Evolutionary conservation across 2,797 vertebrate species (phyloP).

Genomic region (Heliangelus exortis): DNA sequence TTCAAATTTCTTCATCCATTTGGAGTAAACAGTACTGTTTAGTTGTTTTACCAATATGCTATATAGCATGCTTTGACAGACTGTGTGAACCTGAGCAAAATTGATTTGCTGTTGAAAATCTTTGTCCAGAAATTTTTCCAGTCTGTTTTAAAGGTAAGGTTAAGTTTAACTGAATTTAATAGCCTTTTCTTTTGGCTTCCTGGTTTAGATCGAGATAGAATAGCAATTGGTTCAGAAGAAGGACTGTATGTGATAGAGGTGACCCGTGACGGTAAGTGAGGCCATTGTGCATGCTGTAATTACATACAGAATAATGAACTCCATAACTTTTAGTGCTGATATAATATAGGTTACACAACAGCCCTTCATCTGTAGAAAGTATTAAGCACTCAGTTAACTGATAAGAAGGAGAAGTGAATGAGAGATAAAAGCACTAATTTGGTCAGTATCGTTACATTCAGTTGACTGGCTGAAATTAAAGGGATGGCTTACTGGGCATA

Average conservation of each 20-base stretch:
- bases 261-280: slow-evolving; percentile 91
- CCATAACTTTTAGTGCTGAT: not conserved
- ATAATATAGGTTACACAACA: not conserved
- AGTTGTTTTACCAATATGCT: not conserved
- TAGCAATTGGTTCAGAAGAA: slow-evolving; percentile 93
- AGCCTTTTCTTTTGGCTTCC: not conserved
- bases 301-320: not conserved
- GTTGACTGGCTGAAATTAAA: slow-evolving; percentile 24
- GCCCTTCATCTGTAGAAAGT: not conserved
- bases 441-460: not conserved
- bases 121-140: not conserved
- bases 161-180: slow-evolving; percentile 22
- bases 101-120: slow-evolving; percentile 4
- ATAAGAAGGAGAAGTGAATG: not conserved
- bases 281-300: not conserved
- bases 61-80: not conserved
- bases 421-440: slow-evolving; percentile 11
- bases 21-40: not conserved
- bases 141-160: not conserved
- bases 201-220: slow-evolving; percentile 89
- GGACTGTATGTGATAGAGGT: slow-evolving; percentile 95
- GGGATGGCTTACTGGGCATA: not conserved
- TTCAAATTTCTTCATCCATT: not conserved
- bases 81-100: not conserved
- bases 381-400: slow-evolving; percentile 10